phyloP scores from a whole-genome alignment of 2,113 vertebrate species.

The Smithornis capensis region DNA sequence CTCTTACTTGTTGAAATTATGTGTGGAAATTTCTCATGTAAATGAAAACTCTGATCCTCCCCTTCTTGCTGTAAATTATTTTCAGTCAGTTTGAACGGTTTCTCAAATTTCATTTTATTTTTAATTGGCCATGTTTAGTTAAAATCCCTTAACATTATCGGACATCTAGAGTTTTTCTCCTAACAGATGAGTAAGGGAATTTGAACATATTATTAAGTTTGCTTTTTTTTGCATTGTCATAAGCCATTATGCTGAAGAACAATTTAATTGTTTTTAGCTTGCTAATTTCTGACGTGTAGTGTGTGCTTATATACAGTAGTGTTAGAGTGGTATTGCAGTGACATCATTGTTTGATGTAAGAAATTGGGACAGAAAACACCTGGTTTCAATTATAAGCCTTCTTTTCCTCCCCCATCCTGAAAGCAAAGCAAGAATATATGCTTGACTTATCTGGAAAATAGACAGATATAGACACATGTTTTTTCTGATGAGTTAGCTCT shows the following conservation, averaged over 20 bases:
- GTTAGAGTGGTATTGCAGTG: background rate
- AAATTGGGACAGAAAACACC: background rate
- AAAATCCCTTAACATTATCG: background rate
- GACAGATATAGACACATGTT: background rate
- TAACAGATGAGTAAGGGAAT: background rate
- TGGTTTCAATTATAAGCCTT: background rate
- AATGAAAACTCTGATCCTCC: background rate
- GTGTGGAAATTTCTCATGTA: background rate
- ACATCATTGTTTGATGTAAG: background rate
- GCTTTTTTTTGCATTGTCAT: background rate
- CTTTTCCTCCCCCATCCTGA: accelerated
- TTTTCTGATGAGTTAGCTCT: background rate
- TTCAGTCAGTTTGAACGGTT: background rate
- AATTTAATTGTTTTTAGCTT: background rate
- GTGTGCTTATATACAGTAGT: background rate
- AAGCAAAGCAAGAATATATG: background rate
- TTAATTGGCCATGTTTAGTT: background rate
- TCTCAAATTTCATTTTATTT: background rate
- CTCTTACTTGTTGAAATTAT: background rate
- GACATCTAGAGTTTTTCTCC: background rate
- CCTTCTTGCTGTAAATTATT: background rate
- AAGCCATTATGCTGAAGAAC: background rate
- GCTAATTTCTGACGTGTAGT: background rate
- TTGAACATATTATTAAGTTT: background rate
- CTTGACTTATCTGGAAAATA: background rate